Conservation (phyloP, 2,888 invertebrate species). For the Ptychoptera albimana region DNA sequence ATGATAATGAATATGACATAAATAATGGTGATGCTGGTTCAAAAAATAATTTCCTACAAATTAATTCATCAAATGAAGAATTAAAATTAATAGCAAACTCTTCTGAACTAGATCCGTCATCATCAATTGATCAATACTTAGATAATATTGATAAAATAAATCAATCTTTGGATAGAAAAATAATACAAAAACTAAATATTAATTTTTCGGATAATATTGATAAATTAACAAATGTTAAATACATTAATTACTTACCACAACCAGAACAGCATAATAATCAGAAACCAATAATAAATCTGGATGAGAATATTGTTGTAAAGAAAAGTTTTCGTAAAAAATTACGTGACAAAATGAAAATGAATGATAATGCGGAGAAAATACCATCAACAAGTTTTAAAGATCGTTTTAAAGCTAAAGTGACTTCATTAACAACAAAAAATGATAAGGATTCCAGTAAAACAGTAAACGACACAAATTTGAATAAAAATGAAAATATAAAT, state of each 20-base stretch:
- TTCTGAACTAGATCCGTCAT: conserved; percentile 12
- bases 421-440: no score
- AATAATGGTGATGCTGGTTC: conserved; percentile 3
- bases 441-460: no score
- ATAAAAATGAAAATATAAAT: no score
- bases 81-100: no score
- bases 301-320: background rate
- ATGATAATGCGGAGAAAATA: background rate
- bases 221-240: background rate
- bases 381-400: background rate
- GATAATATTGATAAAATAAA: conserved; percentile 28
- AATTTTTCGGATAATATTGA: background rate
- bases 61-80: conserved; percentile 7
- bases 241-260: no score
- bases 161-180: conserved; percentile 24
- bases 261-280: background rate
- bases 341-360: conserved; percentile 1
- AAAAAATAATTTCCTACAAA: conserved; percentile 8
- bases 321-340: conserved; percentile 1
- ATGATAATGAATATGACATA: background rate
- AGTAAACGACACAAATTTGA: no score
- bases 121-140: conserved; percentile 26
- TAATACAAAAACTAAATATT: conserved; percentile 16
- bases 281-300: background rate
- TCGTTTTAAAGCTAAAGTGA: no score